Conservation (phyloP, 2,888 invertebrate species). For the Blastobasis adustella region DNA sequence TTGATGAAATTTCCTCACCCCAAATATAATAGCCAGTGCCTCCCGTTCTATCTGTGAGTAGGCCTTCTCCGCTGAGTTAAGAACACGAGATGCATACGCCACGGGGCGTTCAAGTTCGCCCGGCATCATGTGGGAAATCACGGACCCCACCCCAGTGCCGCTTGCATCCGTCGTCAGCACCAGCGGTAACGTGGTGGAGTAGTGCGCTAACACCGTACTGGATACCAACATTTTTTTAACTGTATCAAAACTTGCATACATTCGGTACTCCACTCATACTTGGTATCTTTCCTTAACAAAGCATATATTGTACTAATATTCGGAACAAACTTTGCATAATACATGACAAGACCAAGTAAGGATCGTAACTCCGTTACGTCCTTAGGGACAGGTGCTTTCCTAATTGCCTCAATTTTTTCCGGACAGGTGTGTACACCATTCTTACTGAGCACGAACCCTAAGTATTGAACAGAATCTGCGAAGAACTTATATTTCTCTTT, state of each 20-base stretch:
- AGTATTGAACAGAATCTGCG: constrained; percentile 6
- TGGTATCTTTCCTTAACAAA: constrained; percentile 5
- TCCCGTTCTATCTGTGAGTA: constrained; percentile 10
- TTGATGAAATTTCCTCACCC: constrained; percentile 10
- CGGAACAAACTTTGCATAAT: constrained; percentile 14
- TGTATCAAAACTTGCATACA: constrained; percentile 4
- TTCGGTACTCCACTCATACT: constrained; percentile 1
- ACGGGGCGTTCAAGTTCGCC: constrained; percentile 6
- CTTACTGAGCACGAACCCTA: constrained; percentile 8
- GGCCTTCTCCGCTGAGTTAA: constrained; percentile 3
- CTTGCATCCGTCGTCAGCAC: constrained; percentile 13
- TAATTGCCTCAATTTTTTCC: constrained; percentile 13
- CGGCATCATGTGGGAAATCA: constrained; percentile 7
- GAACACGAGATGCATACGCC: constrained; percentile 7
- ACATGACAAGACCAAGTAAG: constrained; percentile 18
- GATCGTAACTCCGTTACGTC: constrained; percentile 16
- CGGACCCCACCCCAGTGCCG: constrained; percentile 10
- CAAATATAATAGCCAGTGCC: constrained; percentile 11
- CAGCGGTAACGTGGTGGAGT: constrained; percentile 6
- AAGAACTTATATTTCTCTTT: constrained; percentile 14
- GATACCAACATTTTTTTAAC: constrained; percentile 5
- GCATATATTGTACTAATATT: constrained; percentile 12
- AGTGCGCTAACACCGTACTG: constrained; percentile 11
- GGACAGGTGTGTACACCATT: constrained; percentile 14
- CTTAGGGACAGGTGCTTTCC: constrained; percentile 3